These are phyloP conservation scores for Prionailurus viverrinus DNA, from an alignment of 2,113 vertebrate genomes.

Conservation along the genomic window DNA sequence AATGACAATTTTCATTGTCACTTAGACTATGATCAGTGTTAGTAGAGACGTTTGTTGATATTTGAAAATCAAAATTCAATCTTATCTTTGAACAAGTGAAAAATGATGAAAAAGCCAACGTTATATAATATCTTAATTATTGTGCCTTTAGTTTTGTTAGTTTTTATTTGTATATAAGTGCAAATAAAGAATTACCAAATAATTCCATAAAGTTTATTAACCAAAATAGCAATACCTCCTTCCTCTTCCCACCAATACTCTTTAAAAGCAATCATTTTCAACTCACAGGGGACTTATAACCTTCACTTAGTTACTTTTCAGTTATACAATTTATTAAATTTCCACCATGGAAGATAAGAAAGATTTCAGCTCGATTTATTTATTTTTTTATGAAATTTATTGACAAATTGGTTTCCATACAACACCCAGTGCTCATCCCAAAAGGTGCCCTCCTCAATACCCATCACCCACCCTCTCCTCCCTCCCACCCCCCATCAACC, in stretches of 20 bases:
- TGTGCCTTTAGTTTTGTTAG: neutral
- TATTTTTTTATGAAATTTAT: no score
- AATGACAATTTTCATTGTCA: neutral
- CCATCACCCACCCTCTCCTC: no score
- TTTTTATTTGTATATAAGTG: neutral
- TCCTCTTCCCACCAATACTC: neutral
- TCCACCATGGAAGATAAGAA: neutral
- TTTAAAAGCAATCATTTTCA: neutral
- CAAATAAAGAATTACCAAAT: neutral
- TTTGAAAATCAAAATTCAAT: neutral
- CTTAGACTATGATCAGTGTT: neutral
- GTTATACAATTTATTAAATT: neutral
- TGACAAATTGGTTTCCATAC: no score
- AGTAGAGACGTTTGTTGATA: neutral
- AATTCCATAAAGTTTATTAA: neutral
- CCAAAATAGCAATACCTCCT: neutral
- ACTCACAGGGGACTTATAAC: neutral
- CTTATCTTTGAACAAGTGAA: neutral
- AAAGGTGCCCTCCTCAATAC: no score
- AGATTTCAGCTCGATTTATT: neutral
- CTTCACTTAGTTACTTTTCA: neutral
- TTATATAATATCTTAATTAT: neutral
- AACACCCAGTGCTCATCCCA: no score
- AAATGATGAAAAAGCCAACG: neutral
- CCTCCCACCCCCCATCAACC: no score